Conservation (phyloP, 2,888 invertebrate species). For the Netelia fuscicornis region DNA sequence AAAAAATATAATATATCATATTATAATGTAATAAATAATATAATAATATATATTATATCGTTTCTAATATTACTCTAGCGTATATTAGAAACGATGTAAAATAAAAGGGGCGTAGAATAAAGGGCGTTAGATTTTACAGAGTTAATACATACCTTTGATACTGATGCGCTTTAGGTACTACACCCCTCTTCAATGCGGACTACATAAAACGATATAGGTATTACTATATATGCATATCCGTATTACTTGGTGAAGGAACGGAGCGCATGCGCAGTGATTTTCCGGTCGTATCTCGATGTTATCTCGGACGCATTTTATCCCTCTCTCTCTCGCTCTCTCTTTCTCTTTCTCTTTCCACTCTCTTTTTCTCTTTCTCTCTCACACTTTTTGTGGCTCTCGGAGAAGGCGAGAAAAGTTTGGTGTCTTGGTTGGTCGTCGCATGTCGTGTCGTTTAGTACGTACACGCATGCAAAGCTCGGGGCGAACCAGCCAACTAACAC, state of each 20-base stretch:
- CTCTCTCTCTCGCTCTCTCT: constrained; percentile 36
- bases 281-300: constrained; percentile 79
- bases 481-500: constrained; percentile 51
- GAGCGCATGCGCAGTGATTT: constrained; percentile 77
- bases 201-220: background rate
- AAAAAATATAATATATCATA: background rate
- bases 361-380: constrained; percentile 44
- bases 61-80: background rate
- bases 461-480: constrained; percentile 45
- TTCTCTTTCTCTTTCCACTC: constrained; percentile 32
- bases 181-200: background rate
- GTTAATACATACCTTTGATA: constrained; percentile 37
- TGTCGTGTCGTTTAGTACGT: constrained; percentile 55
- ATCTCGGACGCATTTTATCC: constrained; percentile 73
- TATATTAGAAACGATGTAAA: constrained; percentile 23
- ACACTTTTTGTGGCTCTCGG: background rate
- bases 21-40: too few relatives aligned
- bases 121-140: constrained; percentile 52
- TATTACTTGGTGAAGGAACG: constrained; percentile 23
- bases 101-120: constrained; percentile 53
- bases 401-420: constrained; percentile 48
- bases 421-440: constrained; percentile 48
- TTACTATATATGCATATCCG: background rate
- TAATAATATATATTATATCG: too few relatives aligned
- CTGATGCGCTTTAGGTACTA: constrained; percentile 3